Conservation (phyloP, 1,140 invertebrate genomes). For the Meloidogyne hapla region DNA sequence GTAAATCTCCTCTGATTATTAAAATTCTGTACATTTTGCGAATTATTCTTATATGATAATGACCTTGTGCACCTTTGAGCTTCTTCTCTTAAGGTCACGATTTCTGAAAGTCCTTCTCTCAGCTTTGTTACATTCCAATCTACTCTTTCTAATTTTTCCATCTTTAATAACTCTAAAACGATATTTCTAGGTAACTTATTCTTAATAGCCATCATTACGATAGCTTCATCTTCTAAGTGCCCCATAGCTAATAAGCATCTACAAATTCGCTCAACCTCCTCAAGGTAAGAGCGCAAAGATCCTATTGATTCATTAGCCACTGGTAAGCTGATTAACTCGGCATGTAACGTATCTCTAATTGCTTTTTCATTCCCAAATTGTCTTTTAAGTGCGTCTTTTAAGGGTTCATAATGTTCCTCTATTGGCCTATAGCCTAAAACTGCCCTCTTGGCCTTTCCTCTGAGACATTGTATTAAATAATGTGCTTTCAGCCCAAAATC, state of each 20-base stretch:
- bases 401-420: background rate
- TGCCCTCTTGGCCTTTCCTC: background rate
- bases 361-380: background rate
- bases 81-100: too few relatives aligned
- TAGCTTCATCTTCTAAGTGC: too few relatives aligned
- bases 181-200: background rate
- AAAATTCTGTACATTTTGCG: too few relatives aligned
- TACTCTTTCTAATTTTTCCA: background rate
- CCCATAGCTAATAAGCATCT: background rate
- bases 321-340: background rate
- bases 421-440: background rate
- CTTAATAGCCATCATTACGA: background rate
- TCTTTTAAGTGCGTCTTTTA: background rate
- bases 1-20: too few relatives aligned
- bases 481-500: too few relatives aligned
- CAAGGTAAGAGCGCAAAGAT: background rate
- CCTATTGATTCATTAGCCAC: background rate
- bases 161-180: background rate
- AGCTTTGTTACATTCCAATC: background rate
- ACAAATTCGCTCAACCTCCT: constrained; percentile 6
- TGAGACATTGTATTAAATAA: background rate
- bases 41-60: too few relatives aligned
- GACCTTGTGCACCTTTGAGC: too few relatives aligned
- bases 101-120: background rate
- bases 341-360: background rate